Evolutionary conservation across 2,888 invertebrate species (phyloP).

Genomic region (Drosophila siamana): DNA sequence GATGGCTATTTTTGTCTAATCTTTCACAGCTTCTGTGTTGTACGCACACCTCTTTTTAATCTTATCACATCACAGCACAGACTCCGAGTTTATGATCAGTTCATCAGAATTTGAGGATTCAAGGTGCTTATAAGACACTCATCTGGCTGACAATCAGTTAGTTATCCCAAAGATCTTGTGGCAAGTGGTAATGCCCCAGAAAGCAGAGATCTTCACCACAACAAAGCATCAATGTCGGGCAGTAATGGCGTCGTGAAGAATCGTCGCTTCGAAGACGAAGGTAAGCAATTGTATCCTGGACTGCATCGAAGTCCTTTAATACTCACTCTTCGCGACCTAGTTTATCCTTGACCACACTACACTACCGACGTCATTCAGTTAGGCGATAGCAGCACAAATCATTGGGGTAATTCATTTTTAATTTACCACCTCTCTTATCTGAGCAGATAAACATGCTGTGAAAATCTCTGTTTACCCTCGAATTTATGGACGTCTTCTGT

Average conservation of each 20-base stretch:
- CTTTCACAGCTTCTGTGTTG: neutral
- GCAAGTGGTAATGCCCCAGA: conserved; percentile 20
- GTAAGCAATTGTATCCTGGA: conserved; percentile 42
- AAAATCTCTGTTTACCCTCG: conserved; percentile 5
- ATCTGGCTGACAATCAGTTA: conserved; percentile 14
- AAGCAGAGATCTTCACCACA: neutral
- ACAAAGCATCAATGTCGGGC: conserved; percentile 23
- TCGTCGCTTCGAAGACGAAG: conserved; percentile 82
- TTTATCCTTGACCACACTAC: conserved; percentile 10
- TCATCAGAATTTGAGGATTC: conserved; percentile 6
- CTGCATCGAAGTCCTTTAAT: neutral
- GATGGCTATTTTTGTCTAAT: too few species aligned
- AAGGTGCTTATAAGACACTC: conserved; percentile 30
- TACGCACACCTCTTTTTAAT: conserved; percentile 6
- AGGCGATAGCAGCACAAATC: neutral
- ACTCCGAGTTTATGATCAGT: neutral
- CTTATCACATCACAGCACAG: conserved; percentile 39
- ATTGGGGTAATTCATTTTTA: conserved; percentile 14
- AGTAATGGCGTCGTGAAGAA: conserved; percentile 74
- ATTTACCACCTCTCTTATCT: conserved; percentile 32
- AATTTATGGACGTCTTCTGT: conserved; percentile 7
- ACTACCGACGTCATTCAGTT: neutral
- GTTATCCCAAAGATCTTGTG: conserved; percentile 20
- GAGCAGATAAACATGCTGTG: conserved; percentile 5
- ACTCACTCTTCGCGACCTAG: neutral